Conservation (phyloP, 2,113 vertebrate species). For the Megaptera novaeangliae region DNA sequence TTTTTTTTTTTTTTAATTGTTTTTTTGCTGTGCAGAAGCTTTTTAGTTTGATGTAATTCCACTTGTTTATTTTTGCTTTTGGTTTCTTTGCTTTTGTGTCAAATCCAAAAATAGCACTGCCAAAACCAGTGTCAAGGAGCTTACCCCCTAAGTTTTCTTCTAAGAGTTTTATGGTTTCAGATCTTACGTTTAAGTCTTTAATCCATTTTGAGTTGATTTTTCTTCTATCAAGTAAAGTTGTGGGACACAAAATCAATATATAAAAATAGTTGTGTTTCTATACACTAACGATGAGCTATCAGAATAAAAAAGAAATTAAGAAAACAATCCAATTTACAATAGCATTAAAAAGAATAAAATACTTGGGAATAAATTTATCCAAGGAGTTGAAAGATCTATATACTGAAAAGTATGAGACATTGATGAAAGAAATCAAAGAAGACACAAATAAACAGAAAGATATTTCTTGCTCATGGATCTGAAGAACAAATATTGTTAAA, state of each 20-base stretch:
- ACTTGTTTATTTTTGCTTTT: neutral
- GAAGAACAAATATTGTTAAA: neutral
- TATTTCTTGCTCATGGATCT: neutral
- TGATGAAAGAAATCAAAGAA: neutral
- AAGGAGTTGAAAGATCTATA: neutral
- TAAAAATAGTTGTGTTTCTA: neutral
- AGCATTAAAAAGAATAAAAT: neutral
- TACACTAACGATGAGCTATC: neutral
- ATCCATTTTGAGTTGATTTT: neutral
- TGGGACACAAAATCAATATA: neutral
- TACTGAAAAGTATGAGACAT: neutral
- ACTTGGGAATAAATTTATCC: neutral
- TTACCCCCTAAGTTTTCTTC: neutral
- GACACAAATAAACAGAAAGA: neutral
- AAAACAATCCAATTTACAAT: neutral
- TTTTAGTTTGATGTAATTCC: neutral
- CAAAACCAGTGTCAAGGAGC: neutral
- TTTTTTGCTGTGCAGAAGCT: neutral
- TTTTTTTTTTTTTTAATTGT: neutral
- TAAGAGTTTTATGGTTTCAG: neutral
- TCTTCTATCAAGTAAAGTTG: neutral
- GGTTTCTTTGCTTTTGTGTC: neutral
- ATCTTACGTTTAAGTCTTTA: neutral
- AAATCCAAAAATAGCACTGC: neutral
- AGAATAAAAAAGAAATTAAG: neutral